Evolutionary conservation across 2,797 vertebrate species (phyloP), one percentile per base, ranked within the genome.

Genomic region (Crocidura indochinensis): DNA sequence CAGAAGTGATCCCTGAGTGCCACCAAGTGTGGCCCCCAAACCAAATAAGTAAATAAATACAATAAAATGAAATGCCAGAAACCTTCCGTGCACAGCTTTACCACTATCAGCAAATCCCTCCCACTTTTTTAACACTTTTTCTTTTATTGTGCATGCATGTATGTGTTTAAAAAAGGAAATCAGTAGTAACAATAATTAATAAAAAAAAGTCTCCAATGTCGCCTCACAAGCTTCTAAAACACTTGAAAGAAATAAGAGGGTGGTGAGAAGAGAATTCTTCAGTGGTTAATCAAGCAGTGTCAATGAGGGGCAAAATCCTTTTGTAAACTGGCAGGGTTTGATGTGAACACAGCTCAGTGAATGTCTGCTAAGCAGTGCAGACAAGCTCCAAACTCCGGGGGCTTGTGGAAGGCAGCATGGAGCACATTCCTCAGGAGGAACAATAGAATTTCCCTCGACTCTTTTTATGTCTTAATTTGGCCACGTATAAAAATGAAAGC

Each of bases 401-500:
- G 91, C 83, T 22, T 0, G 5, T 75, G 95, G 92, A 94, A 95
- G 91, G 84, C 88, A 90, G 95, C 94, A 88, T 14, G 29, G 49
- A 94, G 79, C 8, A 2, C 15, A 93, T 91, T 94, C 64, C 65
- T 0, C 0, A 94, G 91, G 84, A 96, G 84, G 85, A 84, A 92
- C 88, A 85, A 95, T 10, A 19, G 71, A 87, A 26, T 72, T 89
- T 86, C 73, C 68, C 72, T 81, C 77, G 53, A 75, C 75, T 76
- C 89, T 96, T 90, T 90, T 86, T 84, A 90, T 76, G 93, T 96
- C 96, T 96, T 97, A 96, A 97, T 97, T 97, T 96, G 91, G 94
- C 92, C 78, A 95, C 97, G 95, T 94, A 87, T 96, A 94, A 96
- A 97, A 97, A 98, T 94, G 96, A 98, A 95, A 85, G 94, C 97